Base-by-base conservation (phyloP, 1,140 invertebrate genomes). In the Hormaphis cornu region DNA sequence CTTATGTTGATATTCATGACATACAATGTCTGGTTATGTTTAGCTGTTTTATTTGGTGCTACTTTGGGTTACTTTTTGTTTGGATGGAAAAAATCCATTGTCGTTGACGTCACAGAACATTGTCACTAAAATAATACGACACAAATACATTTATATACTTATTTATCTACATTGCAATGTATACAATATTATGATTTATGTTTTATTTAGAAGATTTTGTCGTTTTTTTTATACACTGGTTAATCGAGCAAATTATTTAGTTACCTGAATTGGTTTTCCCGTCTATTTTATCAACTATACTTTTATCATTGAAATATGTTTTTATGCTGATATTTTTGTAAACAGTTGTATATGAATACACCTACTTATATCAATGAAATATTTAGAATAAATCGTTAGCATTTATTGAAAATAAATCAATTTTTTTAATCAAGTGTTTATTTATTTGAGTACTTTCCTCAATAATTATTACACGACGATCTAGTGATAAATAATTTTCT, bases 1-100 rank as follows among this genome's bases (percentile, higher is more conserved):
- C 85, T 98, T 20, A 98, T 98, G 95, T 80, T 98, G 78, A 89
- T 97, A 70, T 97, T 98, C 80, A 98, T 98, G 95, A 98, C 94
- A 0, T 98, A 95, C 83, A 97, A 97, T 77, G 86, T 91, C 20
- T 98, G 91, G 90, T 83, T 97, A 20, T 95, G 94, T 76, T 72
- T 93, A 24, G 89, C 90, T 5, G 87, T 97, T n/a, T 86, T 95
- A 0, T 75, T 95, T 7, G 95, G 95, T 3, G 88, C 93, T 16
- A 91, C 87, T 1, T 80, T 89, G 12, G 94, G 95, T 2, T 97
- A 96, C 79, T 96, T 97, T 78, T 80, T 93, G 33, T 97, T 97
- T 77, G 93, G 92, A 28, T 96, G 93, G 93, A 89, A 88, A 76
- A 92, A 93, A 79, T 87, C 87, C 2, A 85, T 90, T 10, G 87